A percentile compares a stretch with the other conserved stretches of the same genome.
Evolutionary conservation across 2,888 invertebrate genomes (phyloP).

Genomic region (Cryptus armator): DNA sequence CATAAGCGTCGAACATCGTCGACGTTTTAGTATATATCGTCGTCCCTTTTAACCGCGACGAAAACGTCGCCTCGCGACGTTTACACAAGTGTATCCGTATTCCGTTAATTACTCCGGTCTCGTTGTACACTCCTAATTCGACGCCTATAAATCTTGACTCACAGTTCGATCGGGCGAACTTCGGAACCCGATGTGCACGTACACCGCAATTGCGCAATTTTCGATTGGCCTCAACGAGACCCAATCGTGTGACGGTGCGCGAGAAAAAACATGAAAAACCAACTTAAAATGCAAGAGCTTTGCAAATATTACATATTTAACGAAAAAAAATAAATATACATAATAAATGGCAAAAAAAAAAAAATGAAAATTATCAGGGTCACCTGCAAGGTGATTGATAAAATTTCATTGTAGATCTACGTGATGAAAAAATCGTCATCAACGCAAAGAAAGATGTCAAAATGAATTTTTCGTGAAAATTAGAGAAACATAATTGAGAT

Average conservation of each 20-base stretch:
- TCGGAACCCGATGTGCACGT: constrained; percentile 35
- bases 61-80: constrained; percentile 65
- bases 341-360: constrained; percentile 7
- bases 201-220: constrained; percentile 57
- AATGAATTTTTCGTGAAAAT: background rate
- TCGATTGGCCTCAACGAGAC: background rate
- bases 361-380: constrained; percentile 10
- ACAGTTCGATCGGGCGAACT: constrained; percentile 57
- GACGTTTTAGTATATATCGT: constrained; percentile 7
- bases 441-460: background rate
- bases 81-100: constrained; percentile 79
- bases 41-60: constrained; percentile 54
- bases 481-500: background rate
- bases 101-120: constrained; percentile 74
- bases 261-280: background rate
- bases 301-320: constrained; percentile 18
- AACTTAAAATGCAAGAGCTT: background rate
- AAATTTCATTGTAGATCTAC: no score
- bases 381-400: constrained; percentile 3
- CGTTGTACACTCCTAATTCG: constrained; percentile 70
- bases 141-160: constrained; percentile 75
- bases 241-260: constrained; percentile 8
- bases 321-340: constrained; percentile 30
- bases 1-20: constrained; percentile 46
- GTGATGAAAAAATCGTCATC: no score